A percentile compares a stretch with the other conserved stretches of the same genome.
Conservation (phyloP, 2,888 invertebrate genomes). For the Andrena chrysosceles region DNA sequence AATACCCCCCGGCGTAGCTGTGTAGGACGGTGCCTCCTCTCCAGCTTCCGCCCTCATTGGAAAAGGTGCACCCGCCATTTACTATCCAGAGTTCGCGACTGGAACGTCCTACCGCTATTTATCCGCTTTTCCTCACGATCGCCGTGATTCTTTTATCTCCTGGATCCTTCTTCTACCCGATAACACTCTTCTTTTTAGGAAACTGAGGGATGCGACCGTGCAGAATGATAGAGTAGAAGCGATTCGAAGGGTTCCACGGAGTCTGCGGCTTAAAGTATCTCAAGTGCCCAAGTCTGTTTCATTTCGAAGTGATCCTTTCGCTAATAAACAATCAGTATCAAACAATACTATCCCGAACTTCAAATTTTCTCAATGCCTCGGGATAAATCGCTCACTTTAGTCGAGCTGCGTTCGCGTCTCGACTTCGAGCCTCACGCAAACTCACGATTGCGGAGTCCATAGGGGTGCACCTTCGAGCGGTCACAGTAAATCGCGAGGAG, state of each 20-base stretch:
- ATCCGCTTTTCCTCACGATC: conserved; percentile 67
- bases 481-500: conserved; percentile 12
- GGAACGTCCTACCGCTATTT: conserved; percentile 70
- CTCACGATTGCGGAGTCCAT: background rate
- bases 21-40: conserved; percentile 13
- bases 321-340: too few species aligned
- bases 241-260: background rate
- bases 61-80: conserved; percentile 68
- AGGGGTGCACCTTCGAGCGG: background rate
- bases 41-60: conserved; percentile 42
- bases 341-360: too few species aligned
- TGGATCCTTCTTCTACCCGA: conserved; percentile 36
- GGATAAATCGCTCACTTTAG: too few species aligned
- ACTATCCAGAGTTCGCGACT: conserved; percentile 67
- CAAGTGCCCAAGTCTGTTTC: background rate
- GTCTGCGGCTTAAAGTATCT: conserved; percentile 3
- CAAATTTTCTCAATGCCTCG: too few species aligned
- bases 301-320: too few species aligned
- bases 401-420: background rate
- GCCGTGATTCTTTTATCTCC: conserved; percentile 71
- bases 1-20: conserved; percentile 22
- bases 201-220: background rate
- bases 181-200: conserved; percentile 23
- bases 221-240: background rate
- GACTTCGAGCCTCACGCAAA: background rate